Percentiles rank a stretch among this genome's conserved stretches.
Evolutionary conservation across 2,888 invertebrate genomes (phyloP).

Genomic region (Caenorhabditis doughertyi): DNA sequence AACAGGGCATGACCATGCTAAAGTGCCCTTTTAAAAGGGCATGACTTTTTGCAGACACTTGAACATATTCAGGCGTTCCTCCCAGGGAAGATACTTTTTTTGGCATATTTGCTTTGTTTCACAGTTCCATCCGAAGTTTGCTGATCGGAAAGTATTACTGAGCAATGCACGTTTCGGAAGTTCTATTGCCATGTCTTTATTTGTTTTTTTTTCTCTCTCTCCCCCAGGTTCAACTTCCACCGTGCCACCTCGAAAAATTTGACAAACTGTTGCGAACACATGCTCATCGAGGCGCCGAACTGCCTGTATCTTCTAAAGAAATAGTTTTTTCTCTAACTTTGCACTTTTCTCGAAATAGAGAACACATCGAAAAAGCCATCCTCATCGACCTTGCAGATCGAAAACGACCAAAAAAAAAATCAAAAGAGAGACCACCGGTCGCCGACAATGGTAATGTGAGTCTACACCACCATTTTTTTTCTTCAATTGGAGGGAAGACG

Average conservation of each 20-base stretch:
- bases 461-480: constrained; percentile 25
- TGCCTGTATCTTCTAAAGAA: neutral
- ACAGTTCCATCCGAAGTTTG: neutral
- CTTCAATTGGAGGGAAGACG: constrained; percentile 15
- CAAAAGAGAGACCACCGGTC: constrained; percentile 23
- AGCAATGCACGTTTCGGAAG: constrained; percentile 8
- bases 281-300: constrained; percentile 23
- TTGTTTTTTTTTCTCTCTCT: constrained; percentile 24
- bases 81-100: neutral
- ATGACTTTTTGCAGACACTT: no score
- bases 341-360: constrained; percentile 54
- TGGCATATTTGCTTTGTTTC: neutral
- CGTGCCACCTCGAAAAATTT: constrained; percentile 29
- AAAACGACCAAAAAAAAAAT: constrained; percentile 1
- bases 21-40: no score
- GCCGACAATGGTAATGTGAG: constrained; percentile 42
- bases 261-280: constrained; percentile 53
- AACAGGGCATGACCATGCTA: no score
- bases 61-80: no score
- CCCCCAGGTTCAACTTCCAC: neutral
- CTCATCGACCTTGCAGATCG: constrained; percentile 42
- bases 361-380: constrained; percentile 37
- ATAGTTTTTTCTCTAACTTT: constrained; percentile 27
- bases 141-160: constrained; percentile 21
- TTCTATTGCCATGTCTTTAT: constrained; percentile 6